Base-by-base conservation (phyloP, 2,888 invertebrate species). In the Horisme vitalbata region DNA sequence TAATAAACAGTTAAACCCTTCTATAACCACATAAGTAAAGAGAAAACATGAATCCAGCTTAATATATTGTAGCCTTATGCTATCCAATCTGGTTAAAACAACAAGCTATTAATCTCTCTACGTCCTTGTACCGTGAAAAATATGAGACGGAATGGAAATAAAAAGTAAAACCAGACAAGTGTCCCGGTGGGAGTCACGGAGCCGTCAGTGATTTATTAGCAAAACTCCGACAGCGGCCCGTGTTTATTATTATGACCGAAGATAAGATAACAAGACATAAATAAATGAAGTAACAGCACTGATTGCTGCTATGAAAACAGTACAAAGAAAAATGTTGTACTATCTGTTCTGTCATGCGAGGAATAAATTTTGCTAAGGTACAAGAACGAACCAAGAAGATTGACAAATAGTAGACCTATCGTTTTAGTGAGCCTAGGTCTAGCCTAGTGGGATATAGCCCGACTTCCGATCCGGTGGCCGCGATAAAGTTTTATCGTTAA, bases 171-270 rank as follows among this genome's bases (percentile, higher is more conserved):
- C 52, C 46, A 52, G 59, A 65, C 61, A 56, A 55, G 49, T 53
- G 64, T 57, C 57, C 62, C 58, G 21, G 20, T 14, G 36, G 32
- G 36, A 37, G 37, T 21, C 26, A 26, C 14, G 21, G 23, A 37
- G 44, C 28, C 24, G 34, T 37, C 36, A 24, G 55, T 73, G 73
- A 75, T 73, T 75, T 75, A 75, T 74, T 63, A 62, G 61, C 53
- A 52, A 37, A 67, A 57, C 59, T 62, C 52, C 26, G 43, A 35
- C 43, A 35, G 41, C 37, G 39, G 56, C 39, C 53, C 55, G 53
- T 61, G 67, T 70, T 68, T 68, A 65, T 71, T 68, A 64, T 68
- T 64, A 61, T 57, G 55, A 58, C 46, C 57, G 37, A 44, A 60
- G 56, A 64, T 63, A 61, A 68, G 61, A 62, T 61, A 62, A 62